Percentiles rank a stretch among this genome's conserved stretches.
Evolutionary conservation across 1,140 invertebrate genomes (phyloP).

Genomic region (Ditylenchus dipsaci): DNA sequence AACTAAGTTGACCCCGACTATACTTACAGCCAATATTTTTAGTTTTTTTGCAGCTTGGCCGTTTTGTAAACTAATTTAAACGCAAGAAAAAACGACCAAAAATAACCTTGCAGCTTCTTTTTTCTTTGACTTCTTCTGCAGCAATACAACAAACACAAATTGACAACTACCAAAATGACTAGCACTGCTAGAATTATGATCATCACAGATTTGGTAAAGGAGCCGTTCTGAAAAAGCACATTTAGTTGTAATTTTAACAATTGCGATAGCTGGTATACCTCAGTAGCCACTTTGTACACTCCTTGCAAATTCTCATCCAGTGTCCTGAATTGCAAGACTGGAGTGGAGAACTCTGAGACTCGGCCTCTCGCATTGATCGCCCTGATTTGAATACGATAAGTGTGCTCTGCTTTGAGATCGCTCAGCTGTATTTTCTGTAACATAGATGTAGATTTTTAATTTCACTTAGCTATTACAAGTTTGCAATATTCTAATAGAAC

Average conservation of each 20-base stretch:
- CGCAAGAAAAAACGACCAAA: too few relatives aligned
- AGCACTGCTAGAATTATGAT: slow-evolving; percentile 25
- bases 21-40: too few relatives aligned
- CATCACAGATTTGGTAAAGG: slow-evolving; percentile 16
- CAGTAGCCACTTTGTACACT: slow-evolving; percentile 19
- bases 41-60: too few relatives aligned
- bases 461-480: background rate
- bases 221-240: slow-evolving; percentile 6
- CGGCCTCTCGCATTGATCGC: slow-evolving; percentile 50
- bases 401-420: slow-evolving; percentile 32
- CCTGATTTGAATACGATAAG: slow-evolving; percentile 49
- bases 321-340: slow-evolving; percentile 36
- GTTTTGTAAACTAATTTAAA: too few relatives aligned
- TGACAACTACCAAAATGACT: slow-evolving; percentile 28
- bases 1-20: too few relatives aligned
- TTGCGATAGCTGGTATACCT: slow-evolving; percentile 1
- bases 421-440: slow-evolving; percentile 36
- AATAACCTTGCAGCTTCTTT: slow-evolving; percentile 34
- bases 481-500: background rate
- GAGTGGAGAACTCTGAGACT: slow-evolving; percentile 42
- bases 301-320: slow-evolving; percentile 41
- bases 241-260: background rate
- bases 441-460: background rate
- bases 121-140: slow-evolving; percentile 29
- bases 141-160: slow-evolving; percentile 23